Percentiles rank a stretch among this genome's conserved stretches.
phyloP scores from a whole-genome alignment of 1,140 invertebrate species.

The Lepeophtheirus salmonis region DNA sequence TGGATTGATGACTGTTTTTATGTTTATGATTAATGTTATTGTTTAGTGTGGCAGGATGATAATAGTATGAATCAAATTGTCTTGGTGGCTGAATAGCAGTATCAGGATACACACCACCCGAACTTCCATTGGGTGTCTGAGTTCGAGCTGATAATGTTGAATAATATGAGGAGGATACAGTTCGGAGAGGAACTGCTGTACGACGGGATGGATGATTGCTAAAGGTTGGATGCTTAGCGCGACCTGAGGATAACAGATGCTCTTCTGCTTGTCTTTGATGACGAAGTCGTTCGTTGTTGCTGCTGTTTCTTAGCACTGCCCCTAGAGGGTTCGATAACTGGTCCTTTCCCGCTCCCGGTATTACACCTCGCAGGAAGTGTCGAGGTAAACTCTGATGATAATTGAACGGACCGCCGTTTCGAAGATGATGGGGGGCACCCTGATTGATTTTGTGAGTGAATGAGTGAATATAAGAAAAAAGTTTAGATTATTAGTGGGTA shows the following conservation, averaged over 20 bases:
- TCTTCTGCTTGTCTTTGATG: neutral
- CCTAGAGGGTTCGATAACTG: neutral
- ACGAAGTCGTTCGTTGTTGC: neutral
- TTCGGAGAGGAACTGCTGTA: neutral
- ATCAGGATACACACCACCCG: neutral
- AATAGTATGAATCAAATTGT: conserved; percentile 10
- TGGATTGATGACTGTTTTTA: too few relatives aligned
- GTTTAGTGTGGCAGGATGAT: conserved; percentile 6
- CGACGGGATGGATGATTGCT: too few relatives aligned
- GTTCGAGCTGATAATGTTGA: neutral
- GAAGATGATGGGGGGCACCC: neutral
- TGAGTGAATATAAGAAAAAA: neutral
- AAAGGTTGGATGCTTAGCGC: neutral
- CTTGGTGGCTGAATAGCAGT: neutral
- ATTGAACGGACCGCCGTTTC: neutral
- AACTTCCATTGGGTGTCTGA: neutral
- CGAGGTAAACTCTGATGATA: conserved; percentile 10
- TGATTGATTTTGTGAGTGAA: neutral
- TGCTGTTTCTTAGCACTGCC: neutral
- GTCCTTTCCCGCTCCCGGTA: neutral
- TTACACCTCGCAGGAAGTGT: conserved; percentile 5
- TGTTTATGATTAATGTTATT: too few relatives aligned
- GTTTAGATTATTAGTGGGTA: too few relatives aligned
- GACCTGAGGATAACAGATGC: neutral
- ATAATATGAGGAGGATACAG: neutral